These are phyloP conservation scores for Xanthia togata DNA, from an alignment of 2,888 invertebrate species.

Conservation along the genomic window DNA sequence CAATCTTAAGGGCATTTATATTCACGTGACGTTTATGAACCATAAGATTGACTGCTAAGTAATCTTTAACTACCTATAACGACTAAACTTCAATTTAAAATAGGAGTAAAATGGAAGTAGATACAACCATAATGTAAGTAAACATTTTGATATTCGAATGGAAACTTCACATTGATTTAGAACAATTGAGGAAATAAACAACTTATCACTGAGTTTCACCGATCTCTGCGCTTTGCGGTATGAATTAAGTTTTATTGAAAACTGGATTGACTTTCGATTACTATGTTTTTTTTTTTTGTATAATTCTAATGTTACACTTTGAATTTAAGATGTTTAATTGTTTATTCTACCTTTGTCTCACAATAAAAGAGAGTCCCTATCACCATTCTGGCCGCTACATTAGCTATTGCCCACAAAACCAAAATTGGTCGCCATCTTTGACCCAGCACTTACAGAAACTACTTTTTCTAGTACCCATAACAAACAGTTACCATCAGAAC, in stretches of 20 bases:
- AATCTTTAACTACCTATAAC: background rate
- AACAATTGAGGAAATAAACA: background rate
- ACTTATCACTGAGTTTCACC: background rate
- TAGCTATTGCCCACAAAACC: slow-evolving; percentile 3
- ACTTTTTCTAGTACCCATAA: slow-evolving; percentile 14
- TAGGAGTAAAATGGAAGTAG: background rate
- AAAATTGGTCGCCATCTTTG: slow-evolving; percentile 1
- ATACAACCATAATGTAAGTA: background rate
- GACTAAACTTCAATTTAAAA: background rate
- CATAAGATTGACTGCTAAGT: slow-evolving; percentile 2
- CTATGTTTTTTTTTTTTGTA: background rate
- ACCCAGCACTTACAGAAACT: slow-evolving; percentile 23
- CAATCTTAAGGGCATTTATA: background rate
- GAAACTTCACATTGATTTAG: background rate
- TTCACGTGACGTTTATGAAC: slow-evolving; percentile 16
- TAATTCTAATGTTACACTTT: background rate
- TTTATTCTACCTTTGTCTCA: background rate
- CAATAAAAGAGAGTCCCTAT: background rate
- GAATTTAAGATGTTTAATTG: no score
- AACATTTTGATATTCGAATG: background rate
- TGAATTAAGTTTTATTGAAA: background rate
- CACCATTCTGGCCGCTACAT: background rate
- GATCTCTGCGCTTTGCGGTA: background rate
- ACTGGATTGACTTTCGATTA: no score
- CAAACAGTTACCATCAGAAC: background rate